phyloP scores from a whole-genome alignment of 2,888 invertebrate species.

The Icerya purchasi region DNA sequence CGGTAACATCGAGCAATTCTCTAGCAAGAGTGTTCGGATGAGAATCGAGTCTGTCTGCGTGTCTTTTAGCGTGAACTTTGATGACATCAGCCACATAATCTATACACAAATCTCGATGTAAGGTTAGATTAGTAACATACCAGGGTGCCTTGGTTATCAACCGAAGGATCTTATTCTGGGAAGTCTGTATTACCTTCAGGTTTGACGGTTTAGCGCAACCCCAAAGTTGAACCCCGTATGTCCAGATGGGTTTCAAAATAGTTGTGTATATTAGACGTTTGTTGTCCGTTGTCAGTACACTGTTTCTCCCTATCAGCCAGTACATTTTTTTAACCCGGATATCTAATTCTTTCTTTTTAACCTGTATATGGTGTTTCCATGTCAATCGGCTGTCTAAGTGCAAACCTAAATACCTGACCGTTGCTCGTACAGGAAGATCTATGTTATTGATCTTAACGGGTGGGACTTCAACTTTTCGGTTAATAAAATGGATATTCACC shows the following conservation, averaged over 20 bases:
- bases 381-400: neutral
- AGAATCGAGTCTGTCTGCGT: neutral
- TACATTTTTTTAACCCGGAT: neutral
- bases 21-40: neutral
- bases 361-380: neutral
- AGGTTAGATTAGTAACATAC: neutral
- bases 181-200: neutral
- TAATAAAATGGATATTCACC: neutral
- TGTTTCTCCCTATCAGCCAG: neutral
- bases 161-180: neutral
- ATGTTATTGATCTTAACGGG: neutral
- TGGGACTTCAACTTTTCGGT: neutral
- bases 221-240: neutral
- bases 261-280: neutral
- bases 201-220: neutral
- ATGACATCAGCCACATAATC: neutral
- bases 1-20: too few relatives aligned
- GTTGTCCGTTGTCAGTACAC: neutral
- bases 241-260: neutral
- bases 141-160: neutral
- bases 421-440: neutral
- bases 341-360: neutral
- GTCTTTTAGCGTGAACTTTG: neutral
- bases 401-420: too few relatives aligned
- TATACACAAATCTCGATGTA: neutral